Evolutionary conservation across 2,797 vertebrate species (phyloP).

Genomic region (Clarias fuscus): DNA sequence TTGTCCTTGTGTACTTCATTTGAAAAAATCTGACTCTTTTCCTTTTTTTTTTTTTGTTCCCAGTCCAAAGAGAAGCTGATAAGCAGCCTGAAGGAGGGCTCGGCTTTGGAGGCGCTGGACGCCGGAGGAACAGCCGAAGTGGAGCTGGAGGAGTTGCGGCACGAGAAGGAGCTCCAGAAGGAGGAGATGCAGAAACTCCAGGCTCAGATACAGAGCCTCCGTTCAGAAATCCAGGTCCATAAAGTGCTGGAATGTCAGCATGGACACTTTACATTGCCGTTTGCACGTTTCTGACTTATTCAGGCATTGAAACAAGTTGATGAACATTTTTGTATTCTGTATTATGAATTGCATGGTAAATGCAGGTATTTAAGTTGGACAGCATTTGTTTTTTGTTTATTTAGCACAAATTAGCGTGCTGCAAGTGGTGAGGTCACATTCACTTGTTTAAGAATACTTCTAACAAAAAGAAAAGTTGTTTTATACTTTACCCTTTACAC

Average conservation of each 20-base stretch:
- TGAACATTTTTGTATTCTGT: not conserved
- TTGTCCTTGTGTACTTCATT: not conserved
- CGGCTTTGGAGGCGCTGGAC: conserved; percentile 88
- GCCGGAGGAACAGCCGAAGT: conserved; percentile 74
- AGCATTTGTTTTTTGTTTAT: too few species aligned
- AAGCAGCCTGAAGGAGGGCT: conserved; percentile 96
- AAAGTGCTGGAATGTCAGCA: too few species aligned
- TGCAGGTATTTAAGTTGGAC: not conserved
- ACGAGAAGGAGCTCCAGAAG: conserved; percentile 89
- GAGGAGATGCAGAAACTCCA: conserved; percentile 93
- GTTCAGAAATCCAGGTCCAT: conserved; percentile 87
- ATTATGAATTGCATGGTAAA: not conserved
- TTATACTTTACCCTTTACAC: not conserved
- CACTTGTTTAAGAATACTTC: not conserved
- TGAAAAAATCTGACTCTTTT: not conserved
- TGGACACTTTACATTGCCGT: not conserved
- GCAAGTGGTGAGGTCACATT: not conserved
- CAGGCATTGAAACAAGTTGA: not conserved
- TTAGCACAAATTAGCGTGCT: not conserved
- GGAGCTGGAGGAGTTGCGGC: conserved; percentile 92
- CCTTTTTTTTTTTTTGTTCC: conserved; percentile 16
- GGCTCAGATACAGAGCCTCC: conserved; percentile 86
- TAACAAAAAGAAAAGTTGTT: not conserved
- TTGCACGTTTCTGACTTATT: not conserved
- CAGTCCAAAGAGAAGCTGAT: conserved; percentile 99